A percentile compares a stretch with the other conserved stretches of the same genome.
These are phyloP conservation scores for Diaphora mendica DNA, from an alignment of 2,888 invertebrate species.

Conservation along the genomic window DNA sequence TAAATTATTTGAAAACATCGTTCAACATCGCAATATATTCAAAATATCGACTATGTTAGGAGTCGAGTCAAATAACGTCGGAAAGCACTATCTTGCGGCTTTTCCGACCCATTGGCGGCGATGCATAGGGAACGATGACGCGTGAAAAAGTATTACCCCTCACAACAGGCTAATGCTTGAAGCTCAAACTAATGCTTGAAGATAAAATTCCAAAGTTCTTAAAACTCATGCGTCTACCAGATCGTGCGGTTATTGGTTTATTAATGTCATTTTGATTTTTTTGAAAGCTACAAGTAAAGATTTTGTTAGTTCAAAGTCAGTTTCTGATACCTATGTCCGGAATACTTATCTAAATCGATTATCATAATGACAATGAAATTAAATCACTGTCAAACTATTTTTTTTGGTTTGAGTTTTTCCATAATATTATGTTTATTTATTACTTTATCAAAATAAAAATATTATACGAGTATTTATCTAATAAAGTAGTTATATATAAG, in stretches of 20 bases:
- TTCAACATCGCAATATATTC: constrained; percentile 44
- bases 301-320: no score
- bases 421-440: no score
- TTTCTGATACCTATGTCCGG: no score
- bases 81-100: constrained; percentile 57
- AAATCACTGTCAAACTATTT: no score
- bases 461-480: no score
- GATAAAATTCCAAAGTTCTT: constrained; percentile 37
- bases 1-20: no score
- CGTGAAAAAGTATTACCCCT: constrained; percentile 58
- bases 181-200: constrained; percentile 31
- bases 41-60: constrained; percentile 42
- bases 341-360: no score
- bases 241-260: not conserved
- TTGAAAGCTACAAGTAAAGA: no score
- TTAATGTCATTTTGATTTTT: not conserved
- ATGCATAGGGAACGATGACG: constrained; percentile 53
- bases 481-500: no score
- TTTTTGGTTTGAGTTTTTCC: no score
- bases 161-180: constrained; percentile 34
- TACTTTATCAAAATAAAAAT: no score
- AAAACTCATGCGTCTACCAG: constrained; percentile 31
- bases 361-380: no score
- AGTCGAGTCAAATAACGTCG: constrained; percentile 41
- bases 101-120: constrained; percentile 60